phyloP scores from a whole-genome alignment of 2,888 invertebrate genomes.

The Hypolimnas misippus region DNA sequence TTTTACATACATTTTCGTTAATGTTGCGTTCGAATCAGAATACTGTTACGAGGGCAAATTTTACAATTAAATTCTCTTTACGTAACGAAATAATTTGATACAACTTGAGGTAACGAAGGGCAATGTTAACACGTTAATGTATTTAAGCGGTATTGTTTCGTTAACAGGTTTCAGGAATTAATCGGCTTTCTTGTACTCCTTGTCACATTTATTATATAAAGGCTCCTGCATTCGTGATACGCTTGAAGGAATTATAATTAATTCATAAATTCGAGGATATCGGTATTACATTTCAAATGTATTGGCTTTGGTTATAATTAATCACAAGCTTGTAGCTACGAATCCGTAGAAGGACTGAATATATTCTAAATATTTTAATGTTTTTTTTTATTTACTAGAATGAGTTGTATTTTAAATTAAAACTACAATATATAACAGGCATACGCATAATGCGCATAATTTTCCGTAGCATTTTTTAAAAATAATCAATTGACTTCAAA shows the following conservation, averaged over 20 bases:
- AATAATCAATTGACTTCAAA: too few relatives aligned
- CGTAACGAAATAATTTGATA: not conserved
- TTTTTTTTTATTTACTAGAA: too few relatives aligned
- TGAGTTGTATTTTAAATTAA: too few relatives aligned
- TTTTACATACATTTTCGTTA: not conserved
- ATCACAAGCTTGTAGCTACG: too few relatives aligned
- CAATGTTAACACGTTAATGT: conserved; percentile 46
- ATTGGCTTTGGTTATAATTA: too few relatives aligned
- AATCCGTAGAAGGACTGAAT: too few relatives aligned
- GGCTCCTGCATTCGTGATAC: conserved; percentile 1
- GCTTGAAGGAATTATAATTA: conserved; percentile 11
- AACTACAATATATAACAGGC: too few relatives aligned
- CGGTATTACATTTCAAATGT: too few relatives aligned
- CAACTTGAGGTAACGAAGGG: conserved; percentile 1
- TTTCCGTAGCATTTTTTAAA: too few relatives aligned
- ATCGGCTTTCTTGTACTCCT: conserved; percentile 63
- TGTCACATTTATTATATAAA: conserved; percentile 12
- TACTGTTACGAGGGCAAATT: not conserved
- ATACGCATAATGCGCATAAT: too few relatives aligned
- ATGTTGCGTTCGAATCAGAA: not conserved
- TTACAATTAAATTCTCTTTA: not conserved
- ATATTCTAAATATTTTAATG: too few relatives aligned
- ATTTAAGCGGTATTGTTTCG: conserved; percentile 68
- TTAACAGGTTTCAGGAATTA: conserved; percentile 70
- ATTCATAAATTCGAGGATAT: not conserved